Evolutionary conservation across 2,888 invertebrate genomes (phyloP), one percentile per base, ranked within the genome.

Genomic region (Hedychridium roseum): DNA sequence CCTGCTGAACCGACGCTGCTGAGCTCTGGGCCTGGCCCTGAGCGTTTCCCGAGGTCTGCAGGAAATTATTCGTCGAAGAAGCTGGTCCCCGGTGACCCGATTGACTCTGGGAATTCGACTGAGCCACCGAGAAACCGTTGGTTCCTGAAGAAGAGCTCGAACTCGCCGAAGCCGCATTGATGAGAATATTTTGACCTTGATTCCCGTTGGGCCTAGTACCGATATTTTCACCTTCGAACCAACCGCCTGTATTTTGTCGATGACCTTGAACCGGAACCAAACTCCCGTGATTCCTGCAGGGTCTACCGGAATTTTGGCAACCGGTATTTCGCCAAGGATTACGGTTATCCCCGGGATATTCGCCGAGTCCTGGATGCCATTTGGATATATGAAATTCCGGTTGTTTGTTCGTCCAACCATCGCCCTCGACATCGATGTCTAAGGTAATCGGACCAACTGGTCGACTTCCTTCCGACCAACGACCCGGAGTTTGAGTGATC

Each of bases 11-110:
- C 7, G 65, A 57, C 1, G 66, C 65, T 1, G 69, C 60, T 5
- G 56, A 47, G 9, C 68, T 64, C 37, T 70, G 68, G 7, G 70
- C 64, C 3, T 67, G 60, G 41, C 68, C 60, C 34, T 69, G 49
- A 2, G 63, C 66, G 23, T 69, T 55, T 7, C 70, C 66, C 9
- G 60, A 56, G 2, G 67, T 58, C 39, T 66, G 48, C 1, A 58
- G 63, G 3, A 55, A 51, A 38, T 70, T 70, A 11, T 58, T 56
- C 1, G 64, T 66, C 44, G 52, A 57, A 5, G 66, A 64, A n/a
- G 57, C 51, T 9, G 64, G 67, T 20, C 65, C 62, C 35, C 55
- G 57, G 1, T 54, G 50, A 12, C 65, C 64, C 2, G 43, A 44
- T 21, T 52, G 46, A 44, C 69, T 61, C 28, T 68, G 61, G 1